These are phyloP conservation scores for Acleris laterana DNA, from an alignment of 2,888 invertebrate genomes.

Conservation along the genomic window DNA sequence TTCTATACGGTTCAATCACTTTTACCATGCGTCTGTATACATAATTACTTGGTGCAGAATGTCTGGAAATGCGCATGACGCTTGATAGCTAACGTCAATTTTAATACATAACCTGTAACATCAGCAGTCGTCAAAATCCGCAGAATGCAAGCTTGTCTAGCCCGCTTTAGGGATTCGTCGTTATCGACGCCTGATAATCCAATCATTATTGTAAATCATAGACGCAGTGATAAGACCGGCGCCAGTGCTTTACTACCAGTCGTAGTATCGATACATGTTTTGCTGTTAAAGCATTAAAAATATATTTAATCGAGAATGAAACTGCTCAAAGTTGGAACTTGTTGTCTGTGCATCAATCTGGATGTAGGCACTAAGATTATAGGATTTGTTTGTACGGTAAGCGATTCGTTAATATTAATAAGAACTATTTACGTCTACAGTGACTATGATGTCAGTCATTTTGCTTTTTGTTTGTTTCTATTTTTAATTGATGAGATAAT, in stretches of 20 bases:
- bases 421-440: background rate
- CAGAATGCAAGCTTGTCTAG: too few relatives aligned
- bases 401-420: conserved; percentile 32
- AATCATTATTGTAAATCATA: too few relatives aligned
- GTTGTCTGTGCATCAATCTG: conserved; percentile 57
- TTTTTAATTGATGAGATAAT: background rate
- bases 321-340: conserved; percentile 47
- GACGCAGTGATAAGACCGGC: background rate
- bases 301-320: conserved; percentile 6
- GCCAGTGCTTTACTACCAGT: conserved; percentile 8
- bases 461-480: background rate
- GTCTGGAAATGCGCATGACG: too few relatives aligned
- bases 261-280: conserved; percentile 1
- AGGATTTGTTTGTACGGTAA: conserved; percentile 53
- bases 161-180: too few relatives aligned
- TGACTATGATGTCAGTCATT: background rate
- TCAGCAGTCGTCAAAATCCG: too few relatives aligned
- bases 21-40: too few relatives aligned
- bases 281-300: background rate
- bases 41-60: too few relatives aligned
- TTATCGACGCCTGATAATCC: too few relatives aligned
- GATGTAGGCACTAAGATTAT: conserved; percentile 57
- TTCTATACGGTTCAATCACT: too few relatives aligned
- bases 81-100: too few relatives aligned
- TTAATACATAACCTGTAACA: too few relatives aligned